Evolutionary conservation across 2,113 vertebrate genomes (phyloP).

Genomic region (Hemichromis elongatus): DNA sequence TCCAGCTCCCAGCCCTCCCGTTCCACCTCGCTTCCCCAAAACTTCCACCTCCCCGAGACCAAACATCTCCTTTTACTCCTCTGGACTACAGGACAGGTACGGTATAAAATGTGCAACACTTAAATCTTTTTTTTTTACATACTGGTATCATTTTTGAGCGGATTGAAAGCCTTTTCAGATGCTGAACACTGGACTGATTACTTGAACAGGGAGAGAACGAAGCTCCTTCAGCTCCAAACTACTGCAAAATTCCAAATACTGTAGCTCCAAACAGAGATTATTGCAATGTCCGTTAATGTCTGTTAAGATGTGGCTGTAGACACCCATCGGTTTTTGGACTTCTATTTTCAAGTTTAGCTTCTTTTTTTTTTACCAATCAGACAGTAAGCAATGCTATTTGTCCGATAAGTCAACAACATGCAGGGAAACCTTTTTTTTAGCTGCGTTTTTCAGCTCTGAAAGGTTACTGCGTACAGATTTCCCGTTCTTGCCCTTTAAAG

Average conservation of each 20-base stretch:
- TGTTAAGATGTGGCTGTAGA: not conserved
- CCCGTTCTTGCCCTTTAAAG: not conserved
- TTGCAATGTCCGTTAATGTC: not conserved
- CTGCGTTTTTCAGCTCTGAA: not conserved
- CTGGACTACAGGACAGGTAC: constrained; percentile 89
- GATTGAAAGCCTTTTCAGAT: not conserved
- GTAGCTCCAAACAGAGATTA: not conserved
- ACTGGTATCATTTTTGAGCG: not conserved
- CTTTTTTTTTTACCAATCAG: not conserved
- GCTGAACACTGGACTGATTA: not conserved
- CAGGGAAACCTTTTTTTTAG: not conserved
- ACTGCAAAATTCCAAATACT: not conserved
- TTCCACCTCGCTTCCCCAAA: constrained; percentile 82
- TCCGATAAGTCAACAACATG: not conserved
- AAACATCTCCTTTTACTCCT: constrained; percentile 91
- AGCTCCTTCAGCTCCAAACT: not conserved
- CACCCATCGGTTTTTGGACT: not conserved
- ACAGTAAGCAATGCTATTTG: not conserved
- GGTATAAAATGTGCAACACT: not conserved
- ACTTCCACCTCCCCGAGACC: constrained; percentile 74
- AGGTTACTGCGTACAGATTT: not conserved
- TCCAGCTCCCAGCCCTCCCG: constrained; percentile 77
- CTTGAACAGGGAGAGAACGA: not conserved
- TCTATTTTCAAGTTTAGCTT: not conserved
- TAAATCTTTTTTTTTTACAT: not conserved